Evolutionary conservation across 1,140 invertebrate species (phyloP), one percentile per base, ranked within the genome.

Genomic region (Pachypsylla venusta): DNA sequence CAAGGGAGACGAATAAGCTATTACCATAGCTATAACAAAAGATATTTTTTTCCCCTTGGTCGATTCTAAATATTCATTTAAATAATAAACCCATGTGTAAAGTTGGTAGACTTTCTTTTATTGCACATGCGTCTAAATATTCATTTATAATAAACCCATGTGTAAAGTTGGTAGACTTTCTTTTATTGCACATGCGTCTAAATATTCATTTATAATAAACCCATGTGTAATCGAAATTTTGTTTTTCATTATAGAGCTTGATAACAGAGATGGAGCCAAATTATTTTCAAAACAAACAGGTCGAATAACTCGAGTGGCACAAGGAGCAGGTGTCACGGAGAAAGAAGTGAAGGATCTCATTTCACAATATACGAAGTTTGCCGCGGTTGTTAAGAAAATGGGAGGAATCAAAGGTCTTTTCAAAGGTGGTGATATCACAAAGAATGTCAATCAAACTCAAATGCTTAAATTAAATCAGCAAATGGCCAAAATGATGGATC

Each of bases 401-500:
- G 97, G 97, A 57, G 95, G 95, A 55, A 98, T 99, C 56, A 99
- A 99, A 70, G 95, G 95, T 27, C 75, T 99, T 4, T 99, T 99
- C 70, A 98, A 98, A 75, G 89, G 93, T 53, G 95, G 94, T 40
- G 95, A 99, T 70, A 96, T 98, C 83, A 84, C 89, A 2, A 98
- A 97, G 71, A 99, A 99, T 75, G 93, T 99, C 0, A 99, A 99
- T 75, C 92, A 89, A 61, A 83, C 83, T 24, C 96, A 99, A 78
- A 99, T 99, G 93, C 87, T 89, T 0, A 97, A 98, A 76, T 75
- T 99, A 0, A 99, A 99, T 75, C 93, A 98, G 75, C 94, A 99
- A 75, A 99, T 99, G 93, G 94, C 96, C 3, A 96, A 94, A 72
- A 98, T 99, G 93, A 99, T 99, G 85, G 96, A 99, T 77, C 96